These are phyloP conservation scores for Lasioglossum vierecki DNA, from an alignment of 2,888 invertebrate genomes.

Conservation along the genomic window DNA sequence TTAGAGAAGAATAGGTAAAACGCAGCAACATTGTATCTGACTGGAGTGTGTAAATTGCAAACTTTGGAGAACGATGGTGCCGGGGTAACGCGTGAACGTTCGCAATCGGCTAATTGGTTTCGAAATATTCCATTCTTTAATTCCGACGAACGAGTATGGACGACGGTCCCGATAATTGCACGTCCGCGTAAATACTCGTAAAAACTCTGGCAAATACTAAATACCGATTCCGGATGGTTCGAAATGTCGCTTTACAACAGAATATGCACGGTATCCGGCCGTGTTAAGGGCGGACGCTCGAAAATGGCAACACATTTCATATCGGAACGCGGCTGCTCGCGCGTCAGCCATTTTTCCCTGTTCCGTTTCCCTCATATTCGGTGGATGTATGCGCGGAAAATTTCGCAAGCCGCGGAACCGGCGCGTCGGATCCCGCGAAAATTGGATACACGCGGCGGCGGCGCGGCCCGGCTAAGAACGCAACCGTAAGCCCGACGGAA, in stretches of 20 bases:
- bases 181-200: background rate
- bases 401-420: conserved; percentile 17
- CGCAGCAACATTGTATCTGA: background rate
- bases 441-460: conserved; percentile 42
- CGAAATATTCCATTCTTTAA: background rate
- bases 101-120: background rate
- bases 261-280: conserved; percentile 11
- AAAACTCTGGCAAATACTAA: background rate
- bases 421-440: conserved; percentile 33
- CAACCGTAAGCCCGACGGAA: background rate
- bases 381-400: conserved; percentile 45
- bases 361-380: conserved; percentile 42
- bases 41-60: background rate
- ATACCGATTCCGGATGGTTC: background rate
- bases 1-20: background rate
- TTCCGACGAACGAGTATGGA: background rate
- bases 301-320: conserved; percentile 46
- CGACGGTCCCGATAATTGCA: background rate
- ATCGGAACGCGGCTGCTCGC: conserved; percentile 12
- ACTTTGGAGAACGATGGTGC: background rate
- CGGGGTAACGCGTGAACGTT: background rate
- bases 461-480: conserved; percentile 23
- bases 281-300: conserved; percentile 19
- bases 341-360: background rate
- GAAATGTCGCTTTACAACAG: conserved; percentile 24